These are phyloP conservation scores for Phylloscopus trochiloides DNA, from an alignment of 2,113 vertebrate genomes.

Conservation along the genomic window DNA sequence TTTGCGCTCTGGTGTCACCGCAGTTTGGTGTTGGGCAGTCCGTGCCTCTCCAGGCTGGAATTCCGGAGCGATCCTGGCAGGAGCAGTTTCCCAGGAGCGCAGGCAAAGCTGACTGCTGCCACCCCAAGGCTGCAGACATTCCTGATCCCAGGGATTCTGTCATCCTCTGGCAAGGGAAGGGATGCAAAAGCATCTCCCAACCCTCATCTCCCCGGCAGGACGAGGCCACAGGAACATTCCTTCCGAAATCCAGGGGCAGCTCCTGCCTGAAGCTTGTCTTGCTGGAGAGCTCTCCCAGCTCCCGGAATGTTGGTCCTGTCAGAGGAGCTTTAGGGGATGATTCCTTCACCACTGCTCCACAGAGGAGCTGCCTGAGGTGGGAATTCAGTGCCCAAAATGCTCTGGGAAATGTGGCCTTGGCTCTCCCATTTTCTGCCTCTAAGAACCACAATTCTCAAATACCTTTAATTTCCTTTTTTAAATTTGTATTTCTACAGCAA, in stretches of 20 bases:
- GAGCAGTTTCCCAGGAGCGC: neutral
- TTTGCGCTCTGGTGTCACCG: neutral
- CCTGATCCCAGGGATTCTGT: neutral
- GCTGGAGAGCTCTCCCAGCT: neutral
- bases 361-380: neutral
- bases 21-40: rapidly evolving
- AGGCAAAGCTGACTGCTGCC: constrained; percentile 48
- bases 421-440: neutral
- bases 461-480: neutral
- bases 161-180: no score
- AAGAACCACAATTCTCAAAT: neutral
- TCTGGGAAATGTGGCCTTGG: neutral
- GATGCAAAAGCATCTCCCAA: neutral
- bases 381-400: neutral
- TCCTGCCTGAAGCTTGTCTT: neutral
- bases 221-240: neutral
- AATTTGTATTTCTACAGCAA: neutral
- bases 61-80: neutral
- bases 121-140: neutral
- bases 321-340: neutral
- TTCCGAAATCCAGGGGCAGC: neutral
- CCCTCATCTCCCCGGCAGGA: neutral
- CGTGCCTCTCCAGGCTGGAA: neutral
- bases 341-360: neutral
- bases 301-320: neutral